Evolutionary conservation across 2,113 vertebrate genomes (phyloP).

Genomic region (Vicugna pacos): DNA sequence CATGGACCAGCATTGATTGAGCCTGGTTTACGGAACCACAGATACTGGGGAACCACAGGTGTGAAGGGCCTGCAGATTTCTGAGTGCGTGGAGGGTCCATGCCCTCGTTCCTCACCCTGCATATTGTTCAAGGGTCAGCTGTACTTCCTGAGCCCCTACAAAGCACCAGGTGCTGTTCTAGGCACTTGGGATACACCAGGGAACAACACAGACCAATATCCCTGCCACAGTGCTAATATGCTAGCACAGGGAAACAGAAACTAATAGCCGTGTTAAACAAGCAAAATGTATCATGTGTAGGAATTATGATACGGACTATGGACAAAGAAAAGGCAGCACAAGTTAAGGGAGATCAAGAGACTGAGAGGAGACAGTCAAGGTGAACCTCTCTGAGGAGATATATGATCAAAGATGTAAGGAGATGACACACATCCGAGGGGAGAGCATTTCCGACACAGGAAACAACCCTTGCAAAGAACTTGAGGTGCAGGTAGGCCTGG

Average conservation of each 20-base stretch:
- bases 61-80: not conserved
- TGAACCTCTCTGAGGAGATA: not conserved
- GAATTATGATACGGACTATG: not conserved
- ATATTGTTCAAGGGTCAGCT: not conserved
- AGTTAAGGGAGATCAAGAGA: not conserved
- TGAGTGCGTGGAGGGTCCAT: not conserved
- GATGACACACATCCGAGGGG: not conserved
- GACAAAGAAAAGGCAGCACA: not conserved
- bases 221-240: not conserved
- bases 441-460: not conserved
- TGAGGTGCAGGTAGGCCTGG: not conserved
- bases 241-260: not conserved
- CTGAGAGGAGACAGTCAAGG: not conserved
- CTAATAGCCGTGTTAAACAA: not conserved
- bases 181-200: not conserved
- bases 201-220: not conserved
- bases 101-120: not conserved
- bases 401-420: not conserved
- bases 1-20: not conserved
- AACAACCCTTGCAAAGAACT: not conserved
- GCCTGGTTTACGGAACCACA: not conserved
- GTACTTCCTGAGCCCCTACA: not conserved
- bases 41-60: not conserved
- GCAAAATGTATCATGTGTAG: not conserved
- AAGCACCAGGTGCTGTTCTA: not conserved